Evolutionary conservation across 2,888 invertebrate species (phyloP).

Genomic region (Timandra comae): DNA sequence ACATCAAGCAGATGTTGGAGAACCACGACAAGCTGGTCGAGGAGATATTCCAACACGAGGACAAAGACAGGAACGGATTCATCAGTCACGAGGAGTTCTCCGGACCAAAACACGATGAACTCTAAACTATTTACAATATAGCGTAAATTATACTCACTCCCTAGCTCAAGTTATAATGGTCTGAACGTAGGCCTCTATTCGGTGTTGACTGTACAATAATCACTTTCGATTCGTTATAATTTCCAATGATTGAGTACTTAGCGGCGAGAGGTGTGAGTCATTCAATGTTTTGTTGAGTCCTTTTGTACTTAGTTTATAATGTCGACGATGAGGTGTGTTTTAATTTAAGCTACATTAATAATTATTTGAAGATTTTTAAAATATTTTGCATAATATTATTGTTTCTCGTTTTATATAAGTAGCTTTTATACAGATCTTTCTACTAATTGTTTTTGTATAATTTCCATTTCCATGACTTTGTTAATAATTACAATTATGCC

Average conservation of each 20-base stretch:
- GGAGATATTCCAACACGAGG: conserved; percentile 98
- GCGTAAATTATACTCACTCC: conserved; percentile 8
- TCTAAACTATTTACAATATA: conserved; percentile 73
- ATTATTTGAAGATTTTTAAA: conserved; percentile 14
- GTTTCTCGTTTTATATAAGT: background rate
- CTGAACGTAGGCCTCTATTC: too few species aligned
- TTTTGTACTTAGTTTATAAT: conserved; percentile 59
- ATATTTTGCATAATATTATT: conserved; percentile 12
- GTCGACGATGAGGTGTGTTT: conserved; percentile 45
- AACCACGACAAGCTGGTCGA: conserved; percentile 96
- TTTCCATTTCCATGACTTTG: conserved; percentile 5
- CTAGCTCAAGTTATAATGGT: conserved; percentile 2
- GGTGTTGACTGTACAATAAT: too few species aligned
- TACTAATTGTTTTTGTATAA: background rate
- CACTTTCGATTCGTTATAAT: too few species aligned
- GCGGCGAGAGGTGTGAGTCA: conserved; percentile 35
- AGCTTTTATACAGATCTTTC: background rate
- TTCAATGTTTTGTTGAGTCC: conserved; percentile 35
- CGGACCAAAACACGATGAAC: conserved; percentile 97
- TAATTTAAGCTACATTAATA: conserved; percentile 33
- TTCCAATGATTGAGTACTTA: too few species aligned
- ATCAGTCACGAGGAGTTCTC: conserved; percentile 98
- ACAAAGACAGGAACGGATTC: conserved; percentile 96
- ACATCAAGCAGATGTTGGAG: conserved; percentile 88
- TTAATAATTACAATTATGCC: background rate